A percentile compares a stretch with the other conserved stretches of the same genome.
These are phyloP conservation scores for Serranus cabrilla DNA, from an alignment of 2,797 vertebrate genomes.

Conservation along the genomic window DNA sequence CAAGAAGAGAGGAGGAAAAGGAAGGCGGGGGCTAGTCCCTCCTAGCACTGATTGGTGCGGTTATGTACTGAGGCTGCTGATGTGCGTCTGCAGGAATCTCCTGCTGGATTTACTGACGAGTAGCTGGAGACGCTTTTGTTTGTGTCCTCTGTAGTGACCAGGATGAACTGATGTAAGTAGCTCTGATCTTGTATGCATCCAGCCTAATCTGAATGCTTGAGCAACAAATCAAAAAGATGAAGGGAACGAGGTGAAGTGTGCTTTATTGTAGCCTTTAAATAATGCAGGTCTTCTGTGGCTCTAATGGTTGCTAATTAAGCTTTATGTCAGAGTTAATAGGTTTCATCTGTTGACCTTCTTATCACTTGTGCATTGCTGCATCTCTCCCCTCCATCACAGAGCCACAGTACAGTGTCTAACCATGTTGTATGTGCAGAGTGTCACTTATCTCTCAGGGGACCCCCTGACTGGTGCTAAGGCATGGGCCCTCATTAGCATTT, in stretches of 20 bases:
- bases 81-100: constrained; percentile 75
- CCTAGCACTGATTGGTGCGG: constrained; percentile 63
- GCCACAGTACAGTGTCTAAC: constrained; percentile 58
- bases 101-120: constrained; percentile 70
- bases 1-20: constrained; percentile 36
- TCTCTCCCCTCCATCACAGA: constrained; percentile 37
- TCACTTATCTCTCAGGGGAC: constrained; percentile 71
- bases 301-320: constrained; percentile 36
- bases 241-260: constrained; percentile 2
- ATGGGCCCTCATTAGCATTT: constrained; percentile 70
- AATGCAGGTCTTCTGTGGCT: constrained; percentile 15
- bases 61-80: constrained; percentile 62
- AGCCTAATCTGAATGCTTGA: constrained; percentile 28
- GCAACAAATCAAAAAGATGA: constrained; percentile 16
- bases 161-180: constrained; percentile 80
- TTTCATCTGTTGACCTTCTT: constrained; percentile 53
- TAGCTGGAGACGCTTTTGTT: constrained; percentile 59
- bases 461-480: constrained; percentile 52
- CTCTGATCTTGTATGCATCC: constrained; percentile 36
- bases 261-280: constrained; percentile 27
- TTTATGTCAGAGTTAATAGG: constrained; percentile 45
- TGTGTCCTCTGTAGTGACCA: constrained; percentile 63
- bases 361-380: constrained; percentile 40
- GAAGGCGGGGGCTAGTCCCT: constrained; percentile 53
- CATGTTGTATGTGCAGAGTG: constrained; percentile 65